Percentiles rank a stretch among this genome's conserved stretches.
Conservation (phyloP, 2,113 vertebrate genomes). For the Plecotus auritus region DNA sequence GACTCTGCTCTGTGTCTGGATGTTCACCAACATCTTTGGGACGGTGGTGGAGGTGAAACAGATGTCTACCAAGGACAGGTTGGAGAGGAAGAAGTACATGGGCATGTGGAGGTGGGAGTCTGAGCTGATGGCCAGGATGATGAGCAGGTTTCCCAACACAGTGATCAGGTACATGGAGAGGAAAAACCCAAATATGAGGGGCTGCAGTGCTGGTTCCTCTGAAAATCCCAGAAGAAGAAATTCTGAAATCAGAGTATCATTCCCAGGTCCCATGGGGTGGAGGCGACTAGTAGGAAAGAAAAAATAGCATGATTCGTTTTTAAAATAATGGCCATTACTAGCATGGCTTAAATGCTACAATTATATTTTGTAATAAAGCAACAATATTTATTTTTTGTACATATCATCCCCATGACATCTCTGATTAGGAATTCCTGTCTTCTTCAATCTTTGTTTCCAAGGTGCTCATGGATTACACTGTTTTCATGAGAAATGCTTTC, state of each 20-base stretch:
- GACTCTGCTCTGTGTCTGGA: neutral
- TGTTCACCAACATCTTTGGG: neutral
- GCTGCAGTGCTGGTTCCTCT: neutral
- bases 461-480: neutral
- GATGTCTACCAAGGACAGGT: too few relatives aligned
- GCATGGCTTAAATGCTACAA: too few relatives aligned
- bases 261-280: too few relatives aligned
- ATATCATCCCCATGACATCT: neutral
- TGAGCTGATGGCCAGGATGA: neutral
- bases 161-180: neutral
- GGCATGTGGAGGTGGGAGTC: too few relatives aligned
- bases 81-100: too few relatives aligned
- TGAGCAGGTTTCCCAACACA: slow-evolving; percentile 10
- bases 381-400: neutral
- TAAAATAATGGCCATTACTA: neutral
- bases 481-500: neutral
- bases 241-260: neutral
- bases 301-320: neutral
- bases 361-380: neutral
- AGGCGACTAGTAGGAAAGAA: too few relatives aligned
- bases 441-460: fast-evolving
- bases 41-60: neutral
- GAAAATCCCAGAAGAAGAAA: neutral
- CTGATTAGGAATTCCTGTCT: neutral
- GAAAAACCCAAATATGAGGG: neutral